Evolutionary conservation across 2,888 invertebrate species (phyloP), one percentile per base, ranked within the genome.

Genomic region (Drosophila maculinotata): DNA sequence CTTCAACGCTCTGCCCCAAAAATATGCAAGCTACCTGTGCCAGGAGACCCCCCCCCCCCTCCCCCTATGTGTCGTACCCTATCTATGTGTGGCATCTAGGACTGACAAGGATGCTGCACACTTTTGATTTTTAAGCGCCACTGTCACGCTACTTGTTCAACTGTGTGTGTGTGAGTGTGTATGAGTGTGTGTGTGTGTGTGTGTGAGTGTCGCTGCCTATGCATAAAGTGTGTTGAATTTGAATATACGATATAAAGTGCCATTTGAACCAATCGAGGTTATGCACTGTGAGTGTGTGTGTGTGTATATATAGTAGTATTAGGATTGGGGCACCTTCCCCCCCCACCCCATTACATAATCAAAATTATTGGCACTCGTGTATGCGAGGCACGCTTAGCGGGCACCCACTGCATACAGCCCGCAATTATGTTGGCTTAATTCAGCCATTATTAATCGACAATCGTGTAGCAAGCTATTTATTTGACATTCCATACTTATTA

Each of bases 371-470:
- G 15, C 52, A 59, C 30, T 70, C 41, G 45, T 45, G 62, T 56
- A 72, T 72, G 64, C 72, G 7, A 49, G 59, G 39, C 69, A 72
- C 64, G 59, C 64, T 64, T 72, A 69, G 65, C 72, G 65, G 36
- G 47, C 15, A 38, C 41, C 49, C 53, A 52, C 31, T 49, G 49
- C 35, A 28, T 33, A 28, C 10, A 20, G 47, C 47, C 48, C 59
- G 30, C 69, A 73, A 73, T 72, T 72, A 72, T 72, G 64, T 58
- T 64, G 72, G 57, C 68, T 72, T 72, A 68, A 72, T 72, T 65
- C 69, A 56, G 59, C 30, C 69, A 72, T 72, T 72, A 72, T 72
- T 53, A 65, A 72, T 72, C 69, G 72, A 49, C 58, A 72, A 72
- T 72, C 72, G 65, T 41, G 47, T 58, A 35, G 57, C 41, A 57